Percentiles rank a stretch among this genome's conserved stretches.
Evolutionary conservation across 2,113 vertebrate species (phyloP).

Genomic region (Chrysochloris asiatica): DNA sequence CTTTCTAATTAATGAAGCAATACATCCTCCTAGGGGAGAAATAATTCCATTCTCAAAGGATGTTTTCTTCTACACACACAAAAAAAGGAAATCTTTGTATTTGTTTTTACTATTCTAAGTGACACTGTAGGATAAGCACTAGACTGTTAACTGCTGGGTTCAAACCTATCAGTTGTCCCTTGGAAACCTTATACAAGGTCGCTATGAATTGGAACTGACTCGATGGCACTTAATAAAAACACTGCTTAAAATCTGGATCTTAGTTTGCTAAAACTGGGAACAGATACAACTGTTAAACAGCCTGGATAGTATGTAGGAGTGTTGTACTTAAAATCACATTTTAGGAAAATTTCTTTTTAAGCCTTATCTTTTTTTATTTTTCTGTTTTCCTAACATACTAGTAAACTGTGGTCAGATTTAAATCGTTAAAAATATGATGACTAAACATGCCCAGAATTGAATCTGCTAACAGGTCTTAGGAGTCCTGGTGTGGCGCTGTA

Average conservation of each 20-base stretch:
- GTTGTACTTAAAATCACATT: background rate
- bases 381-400: conserved; percentile 1
- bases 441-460: background rate
- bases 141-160: no score
- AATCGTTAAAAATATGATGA: no score
- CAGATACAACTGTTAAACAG: background rate
- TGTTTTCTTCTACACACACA: background rate
- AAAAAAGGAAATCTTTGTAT: background rate
- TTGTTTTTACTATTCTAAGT: no score
- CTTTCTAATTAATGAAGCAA: background rate
- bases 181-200: no score
- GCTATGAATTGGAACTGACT: no score
- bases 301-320: background rate
- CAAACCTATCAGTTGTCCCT: no score
- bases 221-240: no score
- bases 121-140: no score
- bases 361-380: background rate
- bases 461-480: background rate
- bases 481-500: no score
- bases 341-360: background rate
- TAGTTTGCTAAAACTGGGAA: background rate
- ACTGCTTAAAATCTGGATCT: background rate
- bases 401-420: background rate
- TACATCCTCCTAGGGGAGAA: background rate
- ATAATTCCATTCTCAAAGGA: background rate